These are phyloP conservation scores for Eudasyphora cyanicolor DNA, from an alignment of 2,888 invertebrate genomes.

Conservation along the genomic window DNA sequence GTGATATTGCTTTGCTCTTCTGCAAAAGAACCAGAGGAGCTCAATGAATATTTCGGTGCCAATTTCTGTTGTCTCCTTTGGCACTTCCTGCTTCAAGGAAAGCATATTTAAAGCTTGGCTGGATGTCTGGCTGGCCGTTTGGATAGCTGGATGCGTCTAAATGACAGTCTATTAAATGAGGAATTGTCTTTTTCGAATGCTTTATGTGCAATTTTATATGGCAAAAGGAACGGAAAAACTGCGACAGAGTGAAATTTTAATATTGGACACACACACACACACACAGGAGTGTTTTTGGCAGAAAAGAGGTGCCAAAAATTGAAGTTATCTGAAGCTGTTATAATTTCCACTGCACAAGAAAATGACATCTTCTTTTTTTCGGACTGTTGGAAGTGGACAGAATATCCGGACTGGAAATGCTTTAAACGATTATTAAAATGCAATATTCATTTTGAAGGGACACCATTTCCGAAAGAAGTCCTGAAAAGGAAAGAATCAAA, in stretches of 20 bases:
- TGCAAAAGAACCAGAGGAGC: background rate
- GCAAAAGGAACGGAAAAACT: background rate
- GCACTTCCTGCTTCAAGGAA: constrained; percentile 2
- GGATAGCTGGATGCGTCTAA: constrained; percentile 10
- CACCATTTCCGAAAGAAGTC: background rate
- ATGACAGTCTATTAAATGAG: constrained; percentile 29
- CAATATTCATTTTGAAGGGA: background rate
- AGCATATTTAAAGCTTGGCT: constrained; percentile 31
- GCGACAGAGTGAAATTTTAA: background rate
- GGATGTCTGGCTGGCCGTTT: too few relatives aligned
- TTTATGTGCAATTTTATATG: background rate
- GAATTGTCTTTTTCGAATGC: background rate
- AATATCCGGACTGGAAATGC: too few relatives aligned
- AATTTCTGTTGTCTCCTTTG: background rate
- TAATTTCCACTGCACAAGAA: background rate
- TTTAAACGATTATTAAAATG: background rate
- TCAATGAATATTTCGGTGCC: constrained; percentile 10
- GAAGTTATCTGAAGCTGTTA: background rate
- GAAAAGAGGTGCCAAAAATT: background rate
- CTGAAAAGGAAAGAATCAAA: too few relatives aligned
- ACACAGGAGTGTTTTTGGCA: background rate
- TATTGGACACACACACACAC: too few relatives aligned
- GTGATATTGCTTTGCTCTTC: background rate
- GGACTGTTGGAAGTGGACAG: background rate
- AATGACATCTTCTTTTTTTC: background rate